Evolutionary conservation across 2,797 vertebrate genomes (phyloP).

Genomic region (Tapera naevia): DNA sequence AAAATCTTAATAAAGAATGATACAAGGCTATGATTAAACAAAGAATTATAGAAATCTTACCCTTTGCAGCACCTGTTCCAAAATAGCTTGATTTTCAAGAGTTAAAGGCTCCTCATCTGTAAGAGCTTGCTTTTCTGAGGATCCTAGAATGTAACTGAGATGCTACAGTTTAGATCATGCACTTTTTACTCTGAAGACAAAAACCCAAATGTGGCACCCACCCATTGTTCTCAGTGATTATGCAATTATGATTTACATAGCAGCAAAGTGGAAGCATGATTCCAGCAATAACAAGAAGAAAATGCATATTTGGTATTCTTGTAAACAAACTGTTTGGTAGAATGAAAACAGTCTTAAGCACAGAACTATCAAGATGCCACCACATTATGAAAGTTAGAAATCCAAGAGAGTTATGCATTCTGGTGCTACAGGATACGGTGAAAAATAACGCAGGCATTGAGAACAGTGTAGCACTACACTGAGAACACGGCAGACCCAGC

Average conservation of each 20-base stretch:
- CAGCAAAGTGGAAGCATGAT: neutral
- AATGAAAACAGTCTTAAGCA: neutral
- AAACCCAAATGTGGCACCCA: neutral
- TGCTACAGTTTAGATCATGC: neutral
- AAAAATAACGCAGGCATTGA: neutral
- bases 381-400: neutral
- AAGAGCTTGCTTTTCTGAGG: constrained; percentile 78
- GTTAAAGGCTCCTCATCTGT: constrained; percentile 81
- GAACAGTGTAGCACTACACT: rapidly evolving
- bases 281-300: neutral
- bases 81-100: constrained; percentile 79
- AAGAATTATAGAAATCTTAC: constrained; percentile 68
- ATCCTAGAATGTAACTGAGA: constrained; percentile 86
- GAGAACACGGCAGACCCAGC: neutral
- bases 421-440: neutral
- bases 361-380: neutral
- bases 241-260: neutral
- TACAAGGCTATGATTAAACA: no score
- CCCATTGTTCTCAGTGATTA: neutral
- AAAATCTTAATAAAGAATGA: neutral
- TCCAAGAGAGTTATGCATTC: neutral
- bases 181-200: neutral
- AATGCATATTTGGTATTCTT: neutral
- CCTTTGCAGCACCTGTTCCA: constrained; percentile 83
- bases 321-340: neutral